Base-by-base conservation (phyloP, 2,113 vertebrate species). In the Gallinago undulata region DNA sequence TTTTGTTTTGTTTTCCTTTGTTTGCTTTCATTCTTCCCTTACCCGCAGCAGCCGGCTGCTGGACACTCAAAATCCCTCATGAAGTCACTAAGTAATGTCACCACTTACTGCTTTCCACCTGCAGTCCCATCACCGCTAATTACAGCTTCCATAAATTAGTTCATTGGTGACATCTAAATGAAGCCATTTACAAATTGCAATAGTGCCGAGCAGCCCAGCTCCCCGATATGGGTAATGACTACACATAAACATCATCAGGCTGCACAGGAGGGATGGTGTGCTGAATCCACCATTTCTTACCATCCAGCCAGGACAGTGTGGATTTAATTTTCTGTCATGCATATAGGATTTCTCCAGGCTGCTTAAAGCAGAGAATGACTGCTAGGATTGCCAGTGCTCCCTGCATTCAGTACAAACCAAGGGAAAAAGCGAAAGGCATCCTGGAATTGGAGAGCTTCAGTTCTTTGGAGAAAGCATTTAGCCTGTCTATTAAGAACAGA, bases 121-220 rank as follows among this genome's bases (percentile, higher is more conserved):
- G 90, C 83, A 91, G 79, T 86, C 77, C 21, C 48, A 92, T 87
- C 76, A 91, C 22, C 60, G 33, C 96, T 94, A 88, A 95, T 97
- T 92, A 92, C n/a, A 55, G 70, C 53, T 66, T 83, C 87, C 95
- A 90, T 96, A 84, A 94, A 92, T 93, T 94, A 96, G 57, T 96
- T 89, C 30, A 57, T 21, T 84, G 82, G 85, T 94, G 89, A 87
- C 92, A 92, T 50, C 75, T 91, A 96, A 97, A 93, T 92, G 31
- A 96, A 97, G 95, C 92, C 55, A 85, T 64, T 96, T 95, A 93
- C 93, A 95, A 73, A 90, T 90, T 59, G 95, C 95, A 83, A 45
- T 18, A 41, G 50, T 56, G 55, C 55, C 1, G 3, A 84, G 77
- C 87, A 92, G 88, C 68, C 73, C n/a, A 62, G 88, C 85, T 90